Conservation (phyloP, 2,888 invertebrate genomes). For the Neuroscelio doddi region DNA sequence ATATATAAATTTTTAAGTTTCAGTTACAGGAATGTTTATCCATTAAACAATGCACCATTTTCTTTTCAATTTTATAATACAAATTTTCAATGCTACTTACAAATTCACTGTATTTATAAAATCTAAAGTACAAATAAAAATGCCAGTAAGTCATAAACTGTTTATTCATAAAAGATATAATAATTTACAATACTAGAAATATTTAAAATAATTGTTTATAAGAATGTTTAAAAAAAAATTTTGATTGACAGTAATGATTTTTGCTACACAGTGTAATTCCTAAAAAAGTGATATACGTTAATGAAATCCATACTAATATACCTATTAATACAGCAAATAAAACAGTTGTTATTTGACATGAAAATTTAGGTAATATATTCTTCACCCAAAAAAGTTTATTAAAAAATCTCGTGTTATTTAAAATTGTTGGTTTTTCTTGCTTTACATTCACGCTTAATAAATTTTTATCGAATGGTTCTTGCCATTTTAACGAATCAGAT, state of each 20-base stretch:
- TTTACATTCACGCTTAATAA: neutral
- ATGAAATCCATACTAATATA: neutral
- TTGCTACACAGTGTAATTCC: conserved; percentile 1
- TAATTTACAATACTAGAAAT: neutral
- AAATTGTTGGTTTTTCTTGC: neutral
- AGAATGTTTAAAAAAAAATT: conserved; percentile 4
- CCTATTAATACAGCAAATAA: neutral
- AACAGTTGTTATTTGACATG: neutral
- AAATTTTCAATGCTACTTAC: too few species aligned
- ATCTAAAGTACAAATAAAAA: too few species aligned
- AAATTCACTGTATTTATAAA: too few species aligned
- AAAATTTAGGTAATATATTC: neutral
- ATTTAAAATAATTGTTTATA: conserved; percentile 4
- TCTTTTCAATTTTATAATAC: too few species aligned
- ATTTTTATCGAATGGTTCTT: neutral
- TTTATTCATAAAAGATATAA: neutral
- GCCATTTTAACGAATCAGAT: neutral
- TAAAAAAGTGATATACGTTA: neutral
- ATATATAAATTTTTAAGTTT: too few species aligned
- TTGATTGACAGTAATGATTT: neutral
- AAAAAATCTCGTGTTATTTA: too few species aligned
- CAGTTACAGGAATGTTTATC: too few species aligned
- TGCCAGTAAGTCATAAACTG: neutral
- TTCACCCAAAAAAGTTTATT: neutral
- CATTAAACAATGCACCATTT: too few species aligned